Evolutionary conservation across 2,888 invertebrate species (phyloP).

Genomic region (Xanthorhoe spadicearia): DNA sequence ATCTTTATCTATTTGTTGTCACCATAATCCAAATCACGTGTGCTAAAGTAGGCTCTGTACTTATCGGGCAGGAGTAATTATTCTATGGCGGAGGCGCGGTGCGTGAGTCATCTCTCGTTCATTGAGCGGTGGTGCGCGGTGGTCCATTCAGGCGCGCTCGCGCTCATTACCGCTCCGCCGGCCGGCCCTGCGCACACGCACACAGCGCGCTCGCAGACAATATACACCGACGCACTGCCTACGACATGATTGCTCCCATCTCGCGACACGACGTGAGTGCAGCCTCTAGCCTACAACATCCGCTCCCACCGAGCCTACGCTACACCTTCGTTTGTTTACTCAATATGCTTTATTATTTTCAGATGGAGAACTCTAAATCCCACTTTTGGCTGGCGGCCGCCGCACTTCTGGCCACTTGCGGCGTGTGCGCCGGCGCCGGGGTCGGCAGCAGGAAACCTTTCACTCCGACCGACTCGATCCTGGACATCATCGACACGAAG

Average conservation of each 20-base stretch:
- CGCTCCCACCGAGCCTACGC: slow-evolving; percentile 59
- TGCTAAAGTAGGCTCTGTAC: slow-evolving; percentile 65
- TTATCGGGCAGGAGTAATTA: slow-evolving; percentile 63
- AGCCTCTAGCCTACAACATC: slow-evolving; percentile 70
- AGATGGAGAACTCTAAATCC: slow-evolving; percentile 78
- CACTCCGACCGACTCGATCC: slow-evolving; percentile 83
- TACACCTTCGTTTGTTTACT: slow-evolving; percentile 49
- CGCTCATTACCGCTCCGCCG: slow-evolving; percentile 83
- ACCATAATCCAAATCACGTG: slow-evolving; percentile 66
- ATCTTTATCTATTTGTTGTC: slow-evolving; percentile 48
- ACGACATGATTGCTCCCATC: slow-evolving; percentile 73
- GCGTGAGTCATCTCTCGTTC: slow-evolving; percentile 79
- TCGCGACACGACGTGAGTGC: slow-evolving; percentile 77
- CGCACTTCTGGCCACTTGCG: slow-evolving; percentile 70
- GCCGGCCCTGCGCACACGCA: slow-evolving; percentile 82
- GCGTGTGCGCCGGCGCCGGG: slow-evolving; percentile 68
- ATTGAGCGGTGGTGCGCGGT: slow-evolving; percentile 58
- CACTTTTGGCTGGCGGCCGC: slow-evolving; percentile 74
- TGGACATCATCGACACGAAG: slow-evolving; percentile 86
- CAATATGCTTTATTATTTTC: slow-evolving; percentile 57
- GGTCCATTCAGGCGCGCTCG: slow-evolving; percentile 81
- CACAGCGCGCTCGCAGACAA: slow-evolving; percentile 67
- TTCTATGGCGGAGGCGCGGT: slow-evolving; percentile 79
- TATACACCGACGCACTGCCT: slow-evolving; percentile 73
- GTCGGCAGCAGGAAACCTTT: slow-evolving; percentile 69